Percentiles rank a stretch among this genome's conserved stretches.
phyloP scores from a whole-genome alignment of 2,797 vertebrate species.

The Hemibagrus guttatus region DNA sequence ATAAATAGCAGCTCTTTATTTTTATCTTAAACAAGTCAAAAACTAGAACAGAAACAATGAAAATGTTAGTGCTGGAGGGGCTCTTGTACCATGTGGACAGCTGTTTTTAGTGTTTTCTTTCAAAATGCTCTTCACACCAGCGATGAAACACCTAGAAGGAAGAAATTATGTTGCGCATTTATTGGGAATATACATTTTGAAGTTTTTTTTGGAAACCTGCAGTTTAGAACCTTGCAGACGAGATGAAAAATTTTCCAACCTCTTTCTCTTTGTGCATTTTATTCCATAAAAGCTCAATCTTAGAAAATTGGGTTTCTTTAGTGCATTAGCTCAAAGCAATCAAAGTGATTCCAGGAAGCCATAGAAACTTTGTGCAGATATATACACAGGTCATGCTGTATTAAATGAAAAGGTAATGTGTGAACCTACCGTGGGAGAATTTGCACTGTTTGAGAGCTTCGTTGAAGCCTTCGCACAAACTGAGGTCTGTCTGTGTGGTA shows the following conservation, averaged over 20 bases:
- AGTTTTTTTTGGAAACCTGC: not conserved
- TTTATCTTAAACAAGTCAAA: conserved; percentile 52
- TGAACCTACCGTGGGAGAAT: conserved; percentile 78
- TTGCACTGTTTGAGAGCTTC: conserved; percentile 95
- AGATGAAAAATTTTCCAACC: not conserved
- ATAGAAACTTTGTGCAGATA: not conserved
- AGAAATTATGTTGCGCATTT: not conserved
- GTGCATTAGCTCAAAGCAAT: not conserved
- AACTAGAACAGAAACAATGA: conserved; percentile 42
- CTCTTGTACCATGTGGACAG: not conserved
- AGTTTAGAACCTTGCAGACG: not conserved
- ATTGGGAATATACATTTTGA: not conserved
- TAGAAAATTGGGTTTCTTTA: not conserved
- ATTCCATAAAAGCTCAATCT: not conserved
- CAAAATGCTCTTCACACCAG: conserved; percentile 64
- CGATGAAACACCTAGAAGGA: conserved; percentile 66
- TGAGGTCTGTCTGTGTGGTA: conserved; percentile 84
- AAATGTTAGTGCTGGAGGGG: conserved; percentile 25
- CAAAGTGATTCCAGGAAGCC: not conserved
- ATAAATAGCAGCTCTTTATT: conserved; percentile 64
- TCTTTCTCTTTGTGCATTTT: not conserved
- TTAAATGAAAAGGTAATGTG: not conserved
- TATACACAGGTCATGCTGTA: not conserved
- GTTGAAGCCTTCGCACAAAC: conserved; percentile 89
- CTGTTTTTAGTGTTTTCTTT: conserved; percentile 32